Percentiles rank a stretch among this genome's conserved stretches.
Conservation (phyloP, 2,113 vertebrate genomes). For the Xyliphius kryptos region DNA sequence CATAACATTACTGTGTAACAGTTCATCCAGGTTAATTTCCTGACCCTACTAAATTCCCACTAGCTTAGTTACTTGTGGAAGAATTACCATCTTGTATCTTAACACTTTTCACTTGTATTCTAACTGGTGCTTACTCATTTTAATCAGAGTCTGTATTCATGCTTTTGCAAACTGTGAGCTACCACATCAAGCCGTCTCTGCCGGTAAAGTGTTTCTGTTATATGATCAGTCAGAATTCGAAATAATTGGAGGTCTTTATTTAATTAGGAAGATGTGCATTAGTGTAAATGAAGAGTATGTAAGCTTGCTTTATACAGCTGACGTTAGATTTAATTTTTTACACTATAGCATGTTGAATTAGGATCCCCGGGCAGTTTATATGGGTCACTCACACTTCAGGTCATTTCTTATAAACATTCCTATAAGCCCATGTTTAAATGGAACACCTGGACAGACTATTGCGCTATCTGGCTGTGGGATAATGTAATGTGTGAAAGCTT, state of each 20-base stretch:
- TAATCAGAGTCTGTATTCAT: constrained; percentile 52
- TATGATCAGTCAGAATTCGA: not conserved
- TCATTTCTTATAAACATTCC: too few species aligned
- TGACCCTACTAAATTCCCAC: constrained; percentile 56
- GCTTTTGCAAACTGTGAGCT: constrained; percentile 32
- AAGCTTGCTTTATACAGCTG: not conserved
- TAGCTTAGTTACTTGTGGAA: constrained; percentile 39
- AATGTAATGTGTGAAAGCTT: too few species aligned
- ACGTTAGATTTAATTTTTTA: too few species aligned
- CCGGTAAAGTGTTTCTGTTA: constrained; percentile 2
- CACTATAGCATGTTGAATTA: not conserved
- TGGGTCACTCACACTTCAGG: not conserved
- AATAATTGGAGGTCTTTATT: not conserved
- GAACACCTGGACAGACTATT: too few species aligned
- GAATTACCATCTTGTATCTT: constrained; percentile 15
- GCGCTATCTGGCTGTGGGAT: too few species aligned
- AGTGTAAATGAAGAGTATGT: not conserved
- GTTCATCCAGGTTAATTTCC: constrained; percentile 45
- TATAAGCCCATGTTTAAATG: too few species aligned
- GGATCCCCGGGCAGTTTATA: not conserved
- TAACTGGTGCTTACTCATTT: constrained; percentile 57
- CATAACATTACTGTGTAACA: constrained; percentile 55
- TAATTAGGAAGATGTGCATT: not conserved
- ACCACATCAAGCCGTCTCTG: not conserved
- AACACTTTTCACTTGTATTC: constrained; percentile 28